Base-by-base conservation (phyloP, 2,113 vertebrate species). In the Scopus umbretta region DNA sequence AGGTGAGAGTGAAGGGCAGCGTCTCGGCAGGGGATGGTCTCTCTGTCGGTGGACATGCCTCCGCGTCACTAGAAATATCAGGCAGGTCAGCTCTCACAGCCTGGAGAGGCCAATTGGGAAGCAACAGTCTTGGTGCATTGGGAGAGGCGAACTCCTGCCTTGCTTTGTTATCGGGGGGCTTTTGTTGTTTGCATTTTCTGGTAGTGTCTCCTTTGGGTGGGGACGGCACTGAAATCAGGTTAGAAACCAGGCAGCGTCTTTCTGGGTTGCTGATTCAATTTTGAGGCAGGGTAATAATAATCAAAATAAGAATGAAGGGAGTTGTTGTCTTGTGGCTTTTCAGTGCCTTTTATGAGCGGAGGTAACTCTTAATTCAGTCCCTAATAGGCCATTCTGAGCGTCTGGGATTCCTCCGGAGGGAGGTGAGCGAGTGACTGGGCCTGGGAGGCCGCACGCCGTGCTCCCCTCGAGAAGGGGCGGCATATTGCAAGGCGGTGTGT, bases 351-450 rank as follows among this genome's bases (percentile, higher is more conserved):
- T 93, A 94, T 96, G 96, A 95, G 88, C 27, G 1, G 94, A 91
- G 94, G 95, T 92, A 80, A 91, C 84, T 95, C 96, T 90, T 91
- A 88, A 95, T 95, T 92, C 93, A 40, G 63, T 84, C 74, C 52
- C 86, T 92, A 94, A 80, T 90, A 76, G 86, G 83, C 63, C 42
- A 23, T 94, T 95, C 45, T 1, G 25, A 88, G 94, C 38, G 47
- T 96, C 92, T 92, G 83, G 79, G 91, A 95, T 95, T 71, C 90
- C 70, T 92, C 71, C 4, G 25, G 78, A 91, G 90, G 83, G 91
- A 94, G 90, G 89, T 92, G 86, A 95, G 79, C 5, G 2, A 9
- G 80, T 65, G 87, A 18, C 26, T 1, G 94, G 66, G 88, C 92
- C 70, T 18, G 66, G 63, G 71, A 74, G 84, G 91, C 80, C 19